Evolutionary conservation across 2,113 vertebrate species (phyloP).

Genomic region (Etheostoma spectabile): DNA sequence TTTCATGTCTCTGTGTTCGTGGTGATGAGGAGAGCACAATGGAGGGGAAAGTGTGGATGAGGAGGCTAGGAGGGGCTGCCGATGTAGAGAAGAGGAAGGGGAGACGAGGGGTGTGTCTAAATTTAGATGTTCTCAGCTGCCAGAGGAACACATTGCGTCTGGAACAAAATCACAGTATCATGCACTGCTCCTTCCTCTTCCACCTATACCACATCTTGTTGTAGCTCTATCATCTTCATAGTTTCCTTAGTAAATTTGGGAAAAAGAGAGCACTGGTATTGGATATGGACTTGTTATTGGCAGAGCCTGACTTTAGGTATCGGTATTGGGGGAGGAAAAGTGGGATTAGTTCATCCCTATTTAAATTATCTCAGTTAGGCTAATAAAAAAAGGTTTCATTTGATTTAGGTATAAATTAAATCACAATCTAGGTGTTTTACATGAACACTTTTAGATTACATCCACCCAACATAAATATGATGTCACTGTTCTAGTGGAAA

Average conservation of each 20-base stretch:
- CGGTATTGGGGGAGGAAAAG: neutral
- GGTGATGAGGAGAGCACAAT: slow-evolving; percentile 64
- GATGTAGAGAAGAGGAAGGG: slow-evolving; percentile 56
- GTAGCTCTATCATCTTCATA: neutral
- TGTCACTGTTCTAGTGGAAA: neutral
- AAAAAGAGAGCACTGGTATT: neutral
- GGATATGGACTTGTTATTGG: neutral
- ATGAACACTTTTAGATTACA: neutral
- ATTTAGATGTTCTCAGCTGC: slow-evolving; percentile 80
- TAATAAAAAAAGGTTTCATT: neutral
- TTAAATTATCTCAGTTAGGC: neutral
- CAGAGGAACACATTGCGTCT: slow-evolving; percentile 62
- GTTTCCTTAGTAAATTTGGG: neutral
- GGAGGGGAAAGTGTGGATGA: slow-evolving; percentile 57
- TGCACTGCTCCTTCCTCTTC: slow-evolving; percentile 26
- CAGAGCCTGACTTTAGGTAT: neutral
- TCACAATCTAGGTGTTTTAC: neutral
- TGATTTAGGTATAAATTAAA: slow-evolving; percentile 27
- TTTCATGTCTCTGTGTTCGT: slow-evolving; percentile 58
- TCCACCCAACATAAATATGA: slow-evolving; percentile 15
- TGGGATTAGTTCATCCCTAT: neutral
- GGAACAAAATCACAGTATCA: slow-evolving; percentile 58
- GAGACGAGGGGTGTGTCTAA: slow-evolving; percentile 70
- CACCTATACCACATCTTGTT: neutral
- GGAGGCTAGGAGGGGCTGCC: slow-evolving; percentile 51